Conservation (phyloP, 2,113 vertebrate species). For the Oriolus oriolus region DNA sequence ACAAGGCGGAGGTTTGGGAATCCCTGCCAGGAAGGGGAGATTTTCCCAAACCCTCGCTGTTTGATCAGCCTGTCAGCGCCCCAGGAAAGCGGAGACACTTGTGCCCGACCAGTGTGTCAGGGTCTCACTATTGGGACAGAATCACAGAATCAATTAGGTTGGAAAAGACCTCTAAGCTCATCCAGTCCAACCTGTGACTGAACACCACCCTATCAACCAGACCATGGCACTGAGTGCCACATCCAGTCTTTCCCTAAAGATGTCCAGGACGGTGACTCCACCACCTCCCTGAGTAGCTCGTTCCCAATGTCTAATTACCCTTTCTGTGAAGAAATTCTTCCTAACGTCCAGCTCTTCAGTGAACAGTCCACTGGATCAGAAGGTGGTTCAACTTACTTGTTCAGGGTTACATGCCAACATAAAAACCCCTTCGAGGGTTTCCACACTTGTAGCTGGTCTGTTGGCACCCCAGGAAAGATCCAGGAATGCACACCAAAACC, state of each 20-base stretch:
- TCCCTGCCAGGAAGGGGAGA: rapidly evolving
- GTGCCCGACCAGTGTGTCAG: not conserved
- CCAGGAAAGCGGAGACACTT: not conserved
- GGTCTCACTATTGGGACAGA: not conserved
- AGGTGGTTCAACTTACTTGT: not conserved
- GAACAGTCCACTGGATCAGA: too few species aligned
- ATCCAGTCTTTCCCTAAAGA: not conserved
- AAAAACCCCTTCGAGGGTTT: not conserved
- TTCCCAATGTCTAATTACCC: not conserved
- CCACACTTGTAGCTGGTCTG: not conserved
- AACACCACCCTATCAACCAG: not conserved
- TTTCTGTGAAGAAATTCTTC: not conserved
- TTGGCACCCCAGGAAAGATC: not conserved
- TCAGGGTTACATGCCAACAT: not conserved
- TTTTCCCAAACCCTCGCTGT: not conserved
- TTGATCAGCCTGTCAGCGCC: not conserved
- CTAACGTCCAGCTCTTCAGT: not conserved
- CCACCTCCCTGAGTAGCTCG: not conserved
- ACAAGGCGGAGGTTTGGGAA: not conserved
- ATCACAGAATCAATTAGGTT: too few species aligned
- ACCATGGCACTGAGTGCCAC: too few species aligned
- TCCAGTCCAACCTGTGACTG: not conserved
- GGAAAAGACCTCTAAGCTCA: not conserved
- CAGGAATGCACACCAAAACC: not conserved
- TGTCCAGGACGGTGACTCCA: not conserved